A percentile compares a stretch with the other conserved stretches of the same genome.
These are phyloP conservation scores for Glaucopsyche alexis DNA, from an alignment of 2,888 invertebrate species.

Conservation along the genomic window DNA sequence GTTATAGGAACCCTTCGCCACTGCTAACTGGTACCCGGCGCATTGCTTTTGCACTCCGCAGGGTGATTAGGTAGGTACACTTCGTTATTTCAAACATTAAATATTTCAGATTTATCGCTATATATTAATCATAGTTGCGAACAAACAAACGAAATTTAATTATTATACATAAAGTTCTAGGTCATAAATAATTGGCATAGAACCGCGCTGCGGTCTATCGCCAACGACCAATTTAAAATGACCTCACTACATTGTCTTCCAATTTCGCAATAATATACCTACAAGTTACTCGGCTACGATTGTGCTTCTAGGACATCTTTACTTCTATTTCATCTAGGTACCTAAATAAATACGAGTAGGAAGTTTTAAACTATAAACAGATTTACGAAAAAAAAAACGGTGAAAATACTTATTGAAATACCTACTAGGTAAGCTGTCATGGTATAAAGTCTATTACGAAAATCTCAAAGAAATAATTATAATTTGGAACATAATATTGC, in stretches of 20 bases:
- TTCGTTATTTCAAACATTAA: not conserved
- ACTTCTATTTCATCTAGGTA: not conserved
- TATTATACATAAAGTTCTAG: constrained; percentile 7
- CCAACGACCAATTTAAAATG: constrained; percentile 45
- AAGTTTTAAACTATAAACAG: not conserved
- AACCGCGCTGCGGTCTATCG: constrained; percentile 40
- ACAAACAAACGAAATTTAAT: constrained; percentile 4
- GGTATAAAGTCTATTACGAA: not conserved
- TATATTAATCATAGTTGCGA: not conserved
- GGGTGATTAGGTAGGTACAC: not conserved
- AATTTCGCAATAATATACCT: constrained; percentile 55
- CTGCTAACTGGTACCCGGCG: not conserved
- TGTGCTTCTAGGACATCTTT: constrained; percentile 48
- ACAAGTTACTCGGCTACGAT: constrained; percentile 54
- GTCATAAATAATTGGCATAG: constrained; percentile 43
- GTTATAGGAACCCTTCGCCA: no score
- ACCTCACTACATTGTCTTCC: constrained; percentile 78
- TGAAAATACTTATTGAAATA: no score
- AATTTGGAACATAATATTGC: not conserved
- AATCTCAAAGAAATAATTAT: not conserved
- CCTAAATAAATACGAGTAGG: not conserved
- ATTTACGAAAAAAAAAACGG: not conserved
- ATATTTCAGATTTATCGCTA: not conserved
- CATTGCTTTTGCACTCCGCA: not conserved
- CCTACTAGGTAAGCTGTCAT: no score